Evolutionary conservation across 1,140 invertebrate species (phyloP), one percentile per base, ranked within the genome.

Genomic region (Procambarus clarkii): DNA sequence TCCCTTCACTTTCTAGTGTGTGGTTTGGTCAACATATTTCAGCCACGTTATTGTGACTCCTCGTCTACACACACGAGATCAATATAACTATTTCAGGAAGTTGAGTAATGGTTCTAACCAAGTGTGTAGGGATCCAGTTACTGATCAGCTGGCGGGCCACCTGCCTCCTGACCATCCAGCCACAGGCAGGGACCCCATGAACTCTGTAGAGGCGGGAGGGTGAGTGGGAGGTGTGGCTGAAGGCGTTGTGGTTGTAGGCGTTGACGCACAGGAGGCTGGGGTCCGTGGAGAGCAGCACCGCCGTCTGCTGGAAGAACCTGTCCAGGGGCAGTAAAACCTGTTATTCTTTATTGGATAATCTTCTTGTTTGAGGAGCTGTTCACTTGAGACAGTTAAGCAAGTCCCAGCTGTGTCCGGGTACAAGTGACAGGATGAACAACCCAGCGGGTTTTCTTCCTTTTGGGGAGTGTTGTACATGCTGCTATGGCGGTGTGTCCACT

Each of bases 221-320:
- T 64, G 87, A 44, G 4, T 24, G 45, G n/a, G 86, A 60, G 2
- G 91, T 92, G 64, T 76, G 80, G 50, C 64, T 18, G 80, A 87
- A 92, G 13, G 91, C 79, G 80, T 92, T 92, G 69, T 92, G 74
- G 85, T 87, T 88, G 91, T 83, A 92, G 86, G 91, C 91, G 54
- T 86, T 92, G 48, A 92, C 80, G 69, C 79, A 92, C 13, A 88
- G 54, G 18, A 92, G 50, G 15, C 79, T 77, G 21, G 46, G 46
- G 48, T 80, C 79, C 21, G 82, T 45, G 48, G 48, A 46, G 54
- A 92, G 69, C 46, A 88, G 69, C 18, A 45, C 9, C 7, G 77
- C 58, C 9, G 86, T 84, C 64, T 92, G 91, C 3, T 82, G 77
- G 86, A 92, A 92, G 60, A 81, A 92, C 76, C 91, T 92, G 80